Evolutionary conservation across 2,113 vertebrate species (phyloP).

Genomic region (Hylia prasina): DNA sequence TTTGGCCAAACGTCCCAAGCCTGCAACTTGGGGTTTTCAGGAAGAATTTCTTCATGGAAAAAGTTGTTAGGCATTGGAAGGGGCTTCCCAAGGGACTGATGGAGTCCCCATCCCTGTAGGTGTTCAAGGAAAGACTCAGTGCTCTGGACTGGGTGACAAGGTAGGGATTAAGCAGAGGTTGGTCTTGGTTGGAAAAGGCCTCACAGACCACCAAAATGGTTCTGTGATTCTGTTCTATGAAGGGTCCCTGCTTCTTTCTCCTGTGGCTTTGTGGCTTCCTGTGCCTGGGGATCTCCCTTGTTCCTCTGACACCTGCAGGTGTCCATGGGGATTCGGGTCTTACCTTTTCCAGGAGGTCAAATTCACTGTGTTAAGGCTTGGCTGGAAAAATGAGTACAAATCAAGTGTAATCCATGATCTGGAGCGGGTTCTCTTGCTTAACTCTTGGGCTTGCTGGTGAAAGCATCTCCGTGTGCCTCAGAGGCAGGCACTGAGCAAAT

Average conservation of each 20-base stretch:
- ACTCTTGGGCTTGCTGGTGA: background rate
- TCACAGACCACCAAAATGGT: background rate
- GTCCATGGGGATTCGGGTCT: fast-evolving
- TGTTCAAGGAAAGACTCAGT: fast-evolving
- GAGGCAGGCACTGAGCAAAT: background rate
- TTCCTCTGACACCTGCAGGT: background rate
- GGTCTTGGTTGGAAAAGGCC: background rate
- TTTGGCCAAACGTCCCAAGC: fast-evolving
- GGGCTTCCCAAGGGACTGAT: background rate
- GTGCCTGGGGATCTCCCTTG: background rate
- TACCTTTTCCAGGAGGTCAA: background rate
- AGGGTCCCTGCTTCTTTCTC: background rate
- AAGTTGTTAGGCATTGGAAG: background rate
- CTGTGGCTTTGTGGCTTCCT: background rate
- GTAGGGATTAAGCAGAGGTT: no score
- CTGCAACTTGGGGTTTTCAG: background rate
- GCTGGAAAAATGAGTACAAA: background rate
- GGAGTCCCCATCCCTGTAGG: background rate
- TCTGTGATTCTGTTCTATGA: background rate
- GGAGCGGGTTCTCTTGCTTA: background rate
- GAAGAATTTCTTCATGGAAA: background rate
- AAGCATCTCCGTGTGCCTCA: background rate
- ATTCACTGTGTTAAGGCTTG: background rate
- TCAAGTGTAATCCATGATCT: background rate
- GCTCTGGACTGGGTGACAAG: background rate